Percentiles rank a stretch among this genome's conserved stretches.
These are phyloP conservation scores for Molossus alvarezi DNA, from an alignment of 2,797 vertebrate species.

Conservation along the genomic window DNA sequence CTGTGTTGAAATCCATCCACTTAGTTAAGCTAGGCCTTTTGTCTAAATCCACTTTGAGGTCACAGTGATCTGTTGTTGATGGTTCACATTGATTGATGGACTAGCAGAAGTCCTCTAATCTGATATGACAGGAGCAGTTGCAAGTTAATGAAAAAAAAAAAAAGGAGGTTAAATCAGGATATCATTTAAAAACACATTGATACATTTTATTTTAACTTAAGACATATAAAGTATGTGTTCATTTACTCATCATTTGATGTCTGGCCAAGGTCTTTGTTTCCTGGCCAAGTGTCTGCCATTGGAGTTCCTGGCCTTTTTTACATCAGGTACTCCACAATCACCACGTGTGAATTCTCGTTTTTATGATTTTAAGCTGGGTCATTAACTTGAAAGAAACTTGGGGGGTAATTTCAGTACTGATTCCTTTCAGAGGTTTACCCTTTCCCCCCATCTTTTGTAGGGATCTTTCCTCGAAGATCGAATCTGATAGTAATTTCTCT, in stretches of 20 bases:
- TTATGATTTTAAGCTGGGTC: constrained; percentile 55
- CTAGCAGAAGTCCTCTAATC: constrained; percentile 1
- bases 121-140: not conserved
- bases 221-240: constrained; percentile 23
- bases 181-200: constrained; percentile 65
- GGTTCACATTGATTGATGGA: not conserved
- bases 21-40: not conserved
- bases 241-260: constrained; percentile 46
- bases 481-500: constrained; percentile 53
- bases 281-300: constrained; percentile 8
- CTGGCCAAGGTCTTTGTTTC: constrained; percentile 61
- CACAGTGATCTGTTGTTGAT: constrained; percentile 2
- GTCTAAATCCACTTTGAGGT: not conserved
- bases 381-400: constrained; percentile 36
- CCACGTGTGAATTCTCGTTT: constrained; percentile 65
- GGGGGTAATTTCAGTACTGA: constrained; percentile 11
- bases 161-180: constrained; percentile 48
- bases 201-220: constrained; percentile 55
- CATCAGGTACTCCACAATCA: not conserved
- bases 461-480: not conserved
- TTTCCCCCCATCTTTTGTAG: not conserved
- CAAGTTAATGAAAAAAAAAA: constrained; percentile 64
- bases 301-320: constrained; percentile 18
- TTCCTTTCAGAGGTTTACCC: constrained; percentile 48
- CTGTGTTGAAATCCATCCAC: not conserved